phyloP scores from a whole-genome alignment of 2,888 invertebrate genomes.

The Andrena fulva region DNA sequence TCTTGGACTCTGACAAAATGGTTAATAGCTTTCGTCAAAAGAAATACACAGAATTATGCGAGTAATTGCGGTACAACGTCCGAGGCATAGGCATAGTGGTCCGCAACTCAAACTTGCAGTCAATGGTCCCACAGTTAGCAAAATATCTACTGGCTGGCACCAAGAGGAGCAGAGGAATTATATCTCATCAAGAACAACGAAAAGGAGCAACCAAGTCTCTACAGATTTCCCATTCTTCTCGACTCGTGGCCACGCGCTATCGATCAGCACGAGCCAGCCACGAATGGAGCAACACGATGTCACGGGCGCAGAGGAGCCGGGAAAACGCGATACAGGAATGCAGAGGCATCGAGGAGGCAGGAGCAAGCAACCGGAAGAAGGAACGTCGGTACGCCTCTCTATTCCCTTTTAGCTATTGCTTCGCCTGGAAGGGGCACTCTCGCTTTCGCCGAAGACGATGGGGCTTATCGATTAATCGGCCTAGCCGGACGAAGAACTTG shows the following conservation, averaged over 20 bases:
- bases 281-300: conserved; percentile 62
- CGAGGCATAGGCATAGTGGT: too few relatives aligned
- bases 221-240: not conserved
- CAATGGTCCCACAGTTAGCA: too few relatives aligned
- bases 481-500: conserved; percentile 36
- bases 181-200: too few relatives aligned
- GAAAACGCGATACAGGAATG: conserved; percentile 52
- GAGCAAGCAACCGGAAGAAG: conserved; percentile 49
- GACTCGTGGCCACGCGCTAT: conserved; percentile 1
- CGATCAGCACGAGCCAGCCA: conserved; percentile 35
- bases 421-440: conserved; percentile 70
- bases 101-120: too few relatives aligned
- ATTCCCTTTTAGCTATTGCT: conserved; percentile 52
- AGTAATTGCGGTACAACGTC: too few relatives aligned
- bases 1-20: too few relatives aligned
- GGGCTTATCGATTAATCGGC: conserved; percentile 71
- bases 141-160: too few relatives aligned
- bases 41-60: too few relatives aligned
- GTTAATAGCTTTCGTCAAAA: too few relatives aligned
- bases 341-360: conserved; percentile 38
- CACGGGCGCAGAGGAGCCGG: conserved; percentile 41
- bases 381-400: conserved; percentile 58
- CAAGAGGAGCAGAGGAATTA: too few relatives aligned
- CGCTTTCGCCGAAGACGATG: conserved; percentile 61
- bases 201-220: not conserved